Evolutionary conservation across 2,888 invertebrate genomes (phyloP).

Genomic region (Andrena hattorfiana): DNA sequence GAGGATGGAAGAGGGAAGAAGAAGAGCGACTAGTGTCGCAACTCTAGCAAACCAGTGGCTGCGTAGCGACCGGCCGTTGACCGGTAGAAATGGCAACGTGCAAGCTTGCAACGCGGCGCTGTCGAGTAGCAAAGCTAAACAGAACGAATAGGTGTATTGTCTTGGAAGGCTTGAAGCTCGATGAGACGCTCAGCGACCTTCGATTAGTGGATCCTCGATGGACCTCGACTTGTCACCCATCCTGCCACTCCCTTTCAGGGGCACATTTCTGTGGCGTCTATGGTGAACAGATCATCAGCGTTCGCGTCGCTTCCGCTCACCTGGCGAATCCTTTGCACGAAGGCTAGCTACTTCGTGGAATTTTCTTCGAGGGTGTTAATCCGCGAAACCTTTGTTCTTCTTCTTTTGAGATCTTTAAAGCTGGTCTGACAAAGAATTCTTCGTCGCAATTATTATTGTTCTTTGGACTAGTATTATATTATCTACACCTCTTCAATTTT

Average conservation of each 20-base stretch:
- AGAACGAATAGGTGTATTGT: conserved; percentile 1
- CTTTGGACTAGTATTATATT: too few species aligned
- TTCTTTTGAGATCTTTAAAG: too few species aligned
- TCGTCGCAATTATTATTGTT: too few species aligned
- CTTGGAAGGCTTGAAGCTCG: conserved; percentile 49
- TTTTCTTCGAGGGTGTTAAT: too few species aligned
- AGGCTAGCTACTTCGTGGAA: too few species aligned
- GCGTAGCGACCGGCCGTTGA: conserved; percentile 74
- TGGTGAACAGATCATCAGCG: too few species aligned
- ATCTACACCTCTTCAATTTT: too few species aligned
- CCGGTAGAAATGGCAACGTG: conserved; percentile 71
- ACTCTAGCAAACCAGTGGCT: conserved; percentile 53
- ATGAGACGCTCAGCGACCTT: conserved; percentile 54
- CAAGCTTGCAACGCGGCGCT: conserved; percentile 65
- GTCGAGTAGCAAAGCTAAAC: conserved; percentile 5
- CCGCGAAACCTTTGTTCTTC: too few species aligned
- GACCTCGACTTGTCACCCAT: not conserved
- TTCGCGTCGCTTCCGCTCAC: too few species aligned
- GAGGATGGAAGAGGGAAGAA: not conserved
- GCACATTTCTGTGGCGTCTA: too few species aligned
- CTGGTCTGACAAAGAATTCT: too few species aligned
- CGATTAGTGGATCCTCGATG: conserved; percentile 12
- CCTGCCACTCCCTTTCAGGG: not conserved
- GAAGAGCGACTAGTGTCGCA: conserved; percentile 27
- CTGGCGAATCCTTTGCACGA: too few species aligned